Evolutionary conservation across 1,140 invertebrate species (phyloP), one percentile per base, ranked within the genome.

Genomic region (Panulirus ornatus): DNA sequence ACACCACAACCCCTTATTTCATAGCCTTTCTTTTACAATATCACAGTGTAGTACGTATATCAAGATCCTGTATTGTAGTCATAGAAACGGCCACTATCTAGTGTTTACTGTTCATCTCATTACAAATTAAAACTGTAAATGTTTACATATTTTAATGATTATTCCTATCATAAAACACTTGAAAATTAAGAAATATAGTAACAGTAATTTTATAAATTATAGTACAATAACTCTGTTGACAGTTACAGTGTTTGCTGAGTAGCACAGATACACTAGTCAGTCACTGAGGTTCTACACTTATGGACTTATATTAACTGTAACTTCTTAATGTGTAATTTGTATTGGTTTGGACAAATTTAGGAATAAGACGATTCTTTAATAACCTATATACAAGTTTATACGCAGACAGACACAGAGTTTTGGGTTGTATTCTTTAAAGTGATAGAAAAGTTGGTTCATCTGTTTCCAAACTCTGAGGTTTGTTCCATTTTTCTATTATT

Each of bases 201-300:
- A 58, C n/a, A 58, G 5, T 58, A 58, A 16, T 58, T 58, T 19
- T 58, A 58, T 22, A 58, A 19, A 58, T 19, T 58, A 58, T 58
- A 58, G 54, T 58, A 58, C 54, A 58, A 58, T 22, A 58, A 58
- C 54, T 0, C 19, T 58, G 54, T 58, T 58, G 54, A 16, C 54
- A 58, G n/a, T 58, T 3, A 58, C 19, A 0, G 54, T 22, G n/a
- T 22, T 58, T 58, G 54, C 54, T 22, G 19, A 58, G 54, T 58
- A 58, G 54, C 54, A 58, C 14, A 58, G 54, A 58, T 58, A 58
- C 3, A 58, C 54, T 58, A 58, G 54, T 58, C 54, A 58, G 54
- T 14, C 14, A 58, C 14, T 5, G 54, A 22, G 54, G 54, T 58
- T 54, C 54, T 16, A 8, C 54, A 58, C 54, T 58, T 22, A 58